Conservation (phyloP, 2,888 invertebrate genomes). For the Phasia obesa region DNA sequence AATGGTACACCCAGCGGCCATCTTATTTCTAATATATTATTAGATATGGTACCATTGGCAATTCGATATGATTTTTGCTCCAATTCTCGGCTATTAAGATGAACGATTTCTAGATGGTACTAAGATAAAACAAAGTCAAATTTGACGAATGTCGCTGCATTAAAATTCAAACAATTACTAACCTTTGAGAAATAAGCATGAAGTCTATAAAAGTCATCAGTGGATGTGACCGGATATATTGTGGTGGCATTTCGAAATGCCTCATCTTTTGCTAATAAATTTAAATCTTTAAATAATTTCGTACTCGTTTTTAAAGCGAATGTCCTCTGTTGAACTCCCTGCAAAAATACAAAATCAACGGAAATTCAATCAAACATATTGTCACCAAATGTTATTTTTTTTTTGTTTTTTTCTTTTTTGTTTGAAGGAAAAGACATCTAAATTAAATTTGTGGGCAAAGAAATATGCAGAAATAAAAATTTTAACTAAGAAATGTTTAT, state of each 20-base stretch:
- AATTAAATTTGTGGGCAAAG: conserved; percentile 10
- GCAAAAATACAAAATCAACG: conserved; percentile 54
- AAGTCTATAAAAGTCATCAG: conserved; percentile 86
- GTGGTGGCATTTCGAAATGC: conserved; percentile 85
- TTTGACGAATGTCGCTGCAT: not conserved
- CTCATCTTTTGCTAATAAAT: conserved; percentile 79
- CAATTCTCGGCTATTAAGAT: conserved; percentile 78
- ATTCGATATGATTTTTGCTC: conserved; percentile 81
- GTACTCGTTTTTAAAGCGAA: conserved; percentile 77
- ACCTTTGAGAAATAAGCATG: conserved; percentile 89
- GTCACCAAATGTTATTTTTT: conserved; percentile 60
- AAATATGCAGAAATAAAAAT: not conserved
- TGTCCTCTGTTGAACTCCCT: conserved; percentile 79
- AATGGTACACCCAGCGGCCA: conserved; percentile 91
- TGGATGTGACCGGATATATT: conserved; percentile 86
- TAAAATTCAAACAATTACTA: conserved; percentile 73
- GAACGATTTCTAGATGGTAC: conserved; percentile 83
- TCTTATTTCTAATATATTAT: conserved; percentile 83
- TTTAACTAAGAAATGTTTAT: conserved; percentile 35
- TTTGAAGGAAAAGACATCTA: not conserved
- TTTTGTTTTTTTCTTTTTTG: not conserved
- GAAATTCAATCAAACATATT: conserved; percentile 56
- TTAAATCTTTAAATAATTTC: conserved; percentile 83
- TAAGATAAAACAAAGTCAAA: conserved; percentile 72
- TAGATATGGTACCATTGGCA: conserved; percentile 83